Percentiles rank a stretch among this genome's conserved stretches.
These are phyloP conservation scores for Enteromius anoplus DNA, from an alignment of 2,797 vertebrate species.

Conservation along the genomic window DNA sequence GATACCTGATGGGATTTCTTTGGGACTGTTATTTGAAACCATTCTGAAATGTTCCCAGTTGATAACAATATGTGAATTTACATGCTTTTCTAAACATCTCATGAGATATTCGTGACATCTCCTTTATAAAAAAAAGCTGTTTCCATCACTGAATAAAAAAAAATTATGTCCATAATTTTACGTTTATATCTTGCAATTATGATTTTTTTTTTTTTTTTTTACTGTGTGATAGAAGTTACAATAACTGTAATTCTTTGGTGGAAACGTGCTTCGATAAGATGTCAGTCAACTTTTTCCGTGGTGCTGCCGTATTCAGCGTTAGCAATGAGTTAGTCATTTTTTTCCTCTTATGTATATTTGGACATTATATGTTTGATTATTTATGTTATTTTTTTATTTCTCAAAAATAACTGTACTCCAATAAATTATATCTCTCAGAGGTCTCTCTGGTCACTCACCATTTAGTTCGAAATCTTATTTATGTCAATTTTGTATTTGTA, in stretches of 20 bases:
- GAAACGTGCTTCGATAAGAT: not conserved
- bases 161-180: not conserved
- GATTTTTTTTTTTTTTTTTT: not conserved
- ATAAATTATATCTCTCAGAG: constrained; percentile 78
- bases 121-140: not conserved
- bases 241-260: not conserved
- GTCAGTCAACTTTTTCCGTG: constrained; percentile 75
- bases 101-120: constrained; percentile 28
- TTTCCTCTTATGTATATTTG: constrained; percentile 90
- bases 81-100: not conserved
- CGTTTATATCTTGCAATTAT: too few relatives aligned
- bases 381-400: constrained; percentile 76
- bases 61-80: not conserved
- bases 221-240: not conserved
- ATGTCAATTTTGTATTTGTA: constrained; percentile 71
- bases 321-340: constrained; percentile 71
- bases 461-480: constrained; percentile 77
- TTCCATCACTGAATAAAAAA: not conserved
- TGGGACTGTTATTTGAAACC: not conserved
- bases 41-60: not conserved
- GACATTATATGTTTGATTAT: constrained; percentile 82
- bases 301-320: constrained; percentile 76
- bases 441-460: constrained; percentile 71
- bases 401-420: constrained; percentile 75
- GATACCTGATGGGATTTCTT: not conserved